A percentile compares a stretch with the other conserved stretches of the same genome.
Evolutionary conservation across 2,113 vertebrate species (phyloP).

Genomic region (Psittacula cyanocephala): DNA sequence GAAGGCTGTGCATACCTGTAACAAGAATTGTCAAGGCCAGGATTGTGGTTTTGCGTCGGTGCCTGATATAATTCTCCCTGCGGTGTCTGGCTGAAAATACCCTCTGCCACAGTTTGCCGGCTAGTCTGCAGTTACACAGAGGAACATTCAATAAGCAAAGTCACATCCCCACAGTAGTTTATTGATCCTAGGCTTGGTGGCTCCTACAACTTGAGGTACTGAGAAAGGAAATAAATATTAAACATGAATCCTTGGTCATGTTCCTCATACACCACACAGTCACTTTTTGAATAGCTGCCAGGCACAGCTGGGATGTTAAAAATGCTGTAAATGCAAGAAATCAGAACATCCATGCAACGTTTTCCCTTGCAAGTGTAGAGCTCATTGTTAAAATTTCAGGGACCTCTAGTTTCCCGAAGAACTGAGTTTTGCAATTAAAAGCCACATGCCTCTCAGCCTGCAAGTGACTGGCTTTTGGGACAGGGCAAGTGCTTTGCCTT

Average conservation of each 20-base stretch:
- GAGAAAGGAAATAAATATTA: not conserved
- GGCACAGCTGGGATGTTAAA: not conserved
- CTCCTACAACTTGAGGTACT: not conserved
- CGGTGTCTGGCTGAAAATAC: slow-evolving; percentile 79
- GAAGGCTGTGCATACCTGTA: slow-evolving; percentile 67
- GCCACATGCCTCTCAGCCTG: not conserved
- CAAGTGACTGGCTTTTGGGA: not conserved
- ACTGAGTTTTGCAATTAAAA: not conserved
- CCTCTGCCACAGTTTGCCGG: slow-evolving; percentile 76
- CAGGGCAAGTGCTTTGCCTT: not conserved
- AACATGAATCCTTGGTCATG: not conserved
- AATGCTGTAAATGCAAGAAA: not conserved
- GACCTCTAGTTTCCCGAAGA: not conserved
- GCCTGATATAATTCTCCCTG: slow-evolving; percentile 75
- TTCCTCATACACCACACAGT: not conserved
- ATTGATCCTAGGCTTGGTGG: not conserved
- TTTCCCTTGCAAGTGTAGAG: not conserved
- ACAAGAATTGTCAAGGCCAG: slow-evolving; percentile 82
- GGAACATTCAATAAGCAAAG: not conserved
- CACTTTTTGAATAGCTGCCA: not conserved
- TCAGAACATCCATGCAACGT: not conserved
- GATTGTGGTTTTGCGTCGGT: slow-evolving; percentile 78
- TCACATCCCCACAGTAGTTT: not conserved
- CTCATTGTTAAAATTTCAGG: not conserved
- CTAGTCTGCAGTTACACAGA: slow-evolving; percentile 69